These are phyloP conservation scores for Agapornis roseicollis DNA, from an alignment of 2,113 vertebrate genomes.

Conservation along the genomic window DNA sequence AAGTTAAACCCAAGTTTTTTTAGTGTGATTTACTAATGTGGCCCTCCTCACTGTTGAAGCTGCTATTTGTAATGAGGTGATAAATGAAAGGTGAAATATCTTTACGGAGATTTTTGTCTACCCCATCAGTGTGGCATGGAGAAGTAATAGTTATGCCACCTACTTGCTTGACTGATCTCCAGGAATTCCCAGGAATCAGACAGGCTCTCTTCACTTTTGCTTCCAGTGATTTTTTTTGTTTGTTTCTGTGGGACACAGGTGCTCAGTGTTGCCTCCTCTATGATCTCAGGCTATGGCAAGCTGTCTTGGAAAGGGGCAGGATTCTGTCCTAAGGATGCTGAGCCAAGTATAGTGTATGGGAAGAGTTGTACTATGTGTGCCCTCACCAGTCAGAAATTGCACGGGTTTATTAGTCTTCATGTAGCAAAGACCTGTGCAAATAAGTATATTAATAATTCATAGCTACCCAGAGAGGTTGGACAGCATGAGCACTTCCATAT, in stretches of 20 bases:
- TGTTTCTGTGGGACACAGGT: background rate
- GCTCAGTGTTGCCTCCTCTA: background rate
- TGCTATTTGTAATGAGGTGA: background rate
- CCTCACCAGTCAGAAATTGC: background rate
- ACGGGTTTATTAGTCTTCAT: background rate
- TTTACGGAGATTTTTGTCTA: background rate
- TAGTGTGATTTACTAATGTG: background rate
- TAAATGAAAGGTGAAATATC: background rate
- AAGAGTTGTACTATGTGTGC: fast-evolving
- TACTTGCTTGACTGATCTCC: background rate
- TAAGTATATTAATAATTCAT: background rate
- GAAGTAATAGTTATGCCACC: background rate
- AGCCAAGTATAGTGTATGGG: fast-evolving
- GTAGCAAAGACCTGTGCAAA: background rate
- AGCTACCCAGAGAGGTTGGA: background rate
- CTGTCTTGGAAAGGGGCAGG: background rate
- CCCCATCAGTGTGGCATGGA: background rate
- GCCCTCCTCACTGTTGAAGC: background rate
- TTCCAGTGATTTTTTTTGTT: background rate
- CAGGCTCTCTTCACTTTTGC: background rate
- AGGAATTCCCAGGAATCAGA: background rate
- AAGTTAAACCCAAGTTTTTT: background rate
- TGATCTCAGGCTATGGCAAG: background rate
- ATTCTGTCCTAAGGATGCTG: background rate
- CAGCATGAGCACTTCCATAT: fast-evolving